These are phyloP conservation scores for Leptobrachium leishanense DNA, from an alignment of 2,113 vertebrate species.

Conservation along the genomic window DNA sequence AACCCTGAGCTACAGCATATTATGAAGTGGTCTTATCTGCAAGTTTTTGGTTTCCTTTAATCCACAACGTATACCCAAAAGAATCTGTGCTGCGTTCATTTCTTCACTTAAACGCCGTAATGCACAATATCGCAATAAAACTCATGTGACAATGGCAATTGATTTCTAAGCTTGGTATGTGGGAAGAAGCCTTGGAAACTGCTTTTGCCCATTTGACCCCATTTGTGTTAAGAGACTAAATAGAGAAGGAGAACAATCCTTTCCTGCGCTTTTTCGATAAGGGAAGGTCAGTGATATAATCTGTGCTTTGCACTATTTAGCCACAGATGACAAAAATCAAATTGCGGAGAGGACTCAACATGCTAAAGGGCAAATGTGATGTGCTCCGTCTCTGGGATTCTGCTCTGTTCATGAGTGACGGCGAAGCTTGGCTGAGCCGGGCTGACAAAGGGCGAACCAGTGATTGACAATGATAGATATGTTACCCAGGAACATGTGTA, in stretches of 20 bases:
- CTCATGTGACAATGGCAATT: conserved; percentile 24
- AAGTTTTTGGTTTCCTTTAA: too few species aligned
- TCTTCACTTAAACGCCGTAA: background rate
- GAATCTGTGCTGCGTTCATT: background rate
- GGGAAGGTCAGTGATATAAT: conserved; percentile 49
- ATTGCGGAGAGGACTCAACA: conserved; percentile 47
- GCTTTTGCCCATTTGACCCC: conserved; percentile 21
- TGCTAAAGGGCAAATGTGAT: conserved; percentile 48
- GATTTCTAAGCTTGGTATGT: conserved; percentile 25
- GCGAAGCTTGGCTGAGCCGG: conserved; percentile 24
- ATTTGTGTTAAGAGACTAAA: conserved; percentile 25
- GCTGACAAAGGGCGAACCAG: background rate
- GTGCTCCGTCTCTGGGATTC: conserved; percentile 31
- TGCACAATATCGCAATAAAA: conserved; percentile 10
- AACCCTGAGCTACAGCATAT: too few species aligned
- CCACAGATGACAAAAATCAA: conserved; percentile 53
- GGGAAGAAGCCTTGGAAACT: background rate
- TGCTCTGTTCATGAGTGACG: conserved; percentile 39
- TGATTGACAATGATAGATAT: conserved; percentile 31
- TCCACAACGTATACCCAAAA: background rate
- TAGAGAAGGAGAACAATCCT: conserved; percentile 34
- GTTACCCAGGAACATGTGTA: conserved; percentile 18
- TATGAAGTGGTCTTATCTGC: too few species aligned
- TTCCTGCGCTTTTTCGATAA: conserved; percentile 48
- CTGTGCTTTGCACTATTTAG: conserved; percentile 48